A percentile compares a stretch with the other conserved stretches of the same genome.
Evolutionary conservation across 1,140 invertebrate species (phyloP).

Genomic region (Bacillus rossius): DNA sequence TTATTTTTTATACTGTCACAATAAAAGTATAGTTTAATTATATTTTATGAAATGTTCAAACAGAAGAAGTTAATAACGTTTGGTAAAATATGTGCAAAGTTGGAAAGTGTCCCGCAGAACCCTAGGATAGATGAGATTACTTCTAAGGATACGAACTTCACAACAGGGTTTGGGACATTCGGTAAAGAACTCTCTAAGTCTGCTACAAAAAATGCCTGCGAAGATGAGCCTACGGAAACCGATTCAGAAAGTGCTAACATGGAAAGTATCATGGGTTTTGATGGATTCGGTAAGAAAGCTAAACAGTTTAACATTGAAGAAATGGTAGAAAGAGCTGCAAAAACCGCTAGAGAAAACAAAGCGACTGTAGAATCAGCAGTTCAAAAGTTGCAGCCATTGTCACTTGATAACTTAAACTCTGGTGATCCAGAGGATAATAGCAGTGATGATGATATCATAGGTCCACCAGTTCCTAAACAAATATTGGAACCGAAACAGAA

Average conservation of each 20-base stretch:
- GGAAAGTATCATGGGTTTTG: conserved; percentile 67
- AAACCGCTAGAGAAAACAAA: conserved; percentile 33
- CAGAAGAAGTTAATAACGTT: conserved; percentile 46
- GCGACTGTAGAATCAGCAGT: conserved; percentile 35
- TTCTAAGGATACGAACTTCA: conserved; percentile 21
- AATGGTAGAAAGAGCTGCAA: conserved; percentile 43
- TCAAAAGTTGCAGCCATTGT: conserved; percentile 21
- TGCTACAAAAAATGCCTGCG: conserved; percentile 34
- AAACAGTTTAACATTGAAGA: conserved; percentile 64
- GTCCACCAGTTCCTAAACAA: conserved; percentile 48
- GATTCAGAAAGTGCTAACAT: conserved; percentile 60
- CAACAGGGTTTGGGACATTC: conserved; percentile 54
- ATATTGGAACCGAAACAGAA: conserved; percentile 20
- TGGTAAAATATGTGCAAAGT: conserved; percentile 51
- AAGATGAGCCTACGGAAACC: conserved; percentile 61
- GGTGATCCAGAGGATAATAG: conserved; percentile 32
- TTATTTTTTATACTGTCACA: too few species aligned
- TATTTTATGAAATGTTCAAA: conserved; percentile 6
- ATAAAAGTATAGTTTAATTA: too few species aligned
- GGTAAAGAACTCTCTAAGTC: conserved; percentile 34
- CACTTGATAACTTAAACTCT: conserved; percentile 31
- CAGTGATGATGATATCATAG: conserved; percentile 52
- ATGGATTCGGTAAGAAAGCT: conserved; percentile 70
- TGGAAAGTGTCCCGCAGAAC: conserved; percentile 27
- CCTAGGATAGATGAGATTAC: conserved; percentile 21